Evolutionary conservation across 2,797 vertebrate species (phyloP), one percentile per base, ranked within the genome.

Genomic region (Halcyon leucocephala): DNA sequence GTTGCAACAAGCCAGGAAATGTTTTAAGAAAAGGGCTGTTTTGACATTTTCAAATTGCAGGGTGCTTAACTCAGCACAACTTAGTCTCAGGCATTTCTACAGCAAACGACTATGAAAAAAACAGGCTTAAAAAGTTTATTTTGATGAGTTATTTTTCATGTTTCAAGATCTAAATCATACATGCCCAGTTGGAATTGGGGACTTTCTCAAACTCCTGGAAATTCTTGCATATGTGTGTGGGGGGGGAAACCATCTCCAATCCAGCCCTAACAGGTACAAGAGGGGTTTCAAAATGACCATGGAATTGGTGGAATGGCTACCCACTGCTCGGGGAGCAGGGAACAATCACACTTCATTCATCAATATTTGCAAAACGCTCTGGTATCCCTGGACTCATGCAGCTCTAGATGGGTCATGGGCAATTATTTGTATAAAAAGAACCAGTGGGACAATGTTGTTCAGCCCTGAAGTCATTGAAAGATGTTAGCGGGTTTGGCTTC

Each of bases 321-420:
- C 82, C 74, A 67, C 52, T 49, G 79, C 35, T 66, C 0, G 0
- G 0, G 51, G 31, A n/a, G 7, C 0, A 0, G 31, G 35, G n/a
- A 86, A 84, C 65, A 93, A 35, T 9, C 26, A 3, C 20, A 1
- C 48, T 61, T 67, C 79, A 77, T 90, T 82, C 83, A 85, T 17
- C 81, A 55, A 9, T 54, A 90, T 73, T 41, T 96, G 84, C 78
- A 84, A 71, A 87, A 28, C 28, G 2, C 72, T 33, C 37, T 44
- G 48, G 72, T n/a, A 31, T 19, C 78, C 54, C 52, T 16, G 41
- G 91, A 52, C 70, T 81, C 90, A 33, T 3, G 48, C 82, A 61
- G 82, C 82, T 79, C 54, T 41, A 41, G 55, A 13, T 74, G 89
- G 80, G 65, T 70, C 92, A 79, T 26, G 77, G 76, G 72, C 28